Conservation (phyloP, 2,888 invertebrate genomes). For the Peribatodes rhomboidaria region DNA sequence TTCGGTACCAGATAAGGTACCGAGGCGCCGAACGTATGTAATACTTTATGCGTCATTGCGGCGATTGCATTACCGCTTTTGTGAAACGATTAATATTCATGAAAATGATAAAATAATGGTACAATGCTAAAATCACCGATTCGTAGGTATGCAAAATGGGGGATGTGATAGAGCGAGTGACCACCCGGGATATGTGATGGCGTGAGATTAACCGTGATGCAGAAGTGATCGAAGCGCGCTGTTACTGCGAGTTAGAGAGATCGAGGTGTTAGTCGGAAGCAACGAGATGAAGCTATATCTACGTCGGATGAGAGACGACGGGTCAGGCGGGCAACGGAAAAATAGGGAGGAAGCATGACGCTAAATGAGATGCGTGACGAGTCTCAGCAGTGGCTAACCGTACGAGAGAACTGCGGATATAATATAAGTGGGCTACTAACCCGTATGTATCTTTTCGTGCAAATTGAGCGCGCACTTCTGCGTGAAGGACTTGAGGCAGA, state of each 20-base stretch:
- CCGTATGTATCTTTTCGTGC: constrained; percentile 88
- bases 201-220: constrained; percentile 71
- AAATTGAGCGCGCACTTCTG: constrained; percentile 88
- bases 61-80: constrained; percentile 87
- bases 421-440: constrained; percentile 86
- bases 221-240: constrained; percentile 80
- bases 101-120: constrained; percentile 71
- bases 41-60: constrained; percentile 73
- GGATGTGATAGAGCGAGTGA: constrained; percentile 61
- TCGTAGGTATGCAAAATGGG: constrained; percentile 67
- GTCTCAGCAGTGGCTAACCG: constrained; percentile 72
- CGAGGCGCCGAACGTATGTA: constrained; percentile 46
- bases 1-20: constrained; percentile 53
- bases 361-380: constrained; percentile 77
- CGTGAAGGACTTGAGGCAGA: constrained; percentile 88
- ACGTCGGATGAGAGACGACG: constrained; percentile 74
- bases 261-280: constrained; percentile 83
- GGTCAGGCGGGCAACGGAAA: constrained; percentile 84
- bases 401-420: constrained; percentile 73
- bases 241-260: constrained; percentile 69
- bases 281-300: constrained; percentile 79
- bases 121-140: constrained; percentile 70
- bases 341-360: constrained; percentile 82
- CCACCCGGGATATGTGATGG: constrained; percentile 67
- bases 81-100: constrained; percentile 84